Conservation (phyloP, 2,888 invertebrate species). For the Periphyllus acericola region DNA sequence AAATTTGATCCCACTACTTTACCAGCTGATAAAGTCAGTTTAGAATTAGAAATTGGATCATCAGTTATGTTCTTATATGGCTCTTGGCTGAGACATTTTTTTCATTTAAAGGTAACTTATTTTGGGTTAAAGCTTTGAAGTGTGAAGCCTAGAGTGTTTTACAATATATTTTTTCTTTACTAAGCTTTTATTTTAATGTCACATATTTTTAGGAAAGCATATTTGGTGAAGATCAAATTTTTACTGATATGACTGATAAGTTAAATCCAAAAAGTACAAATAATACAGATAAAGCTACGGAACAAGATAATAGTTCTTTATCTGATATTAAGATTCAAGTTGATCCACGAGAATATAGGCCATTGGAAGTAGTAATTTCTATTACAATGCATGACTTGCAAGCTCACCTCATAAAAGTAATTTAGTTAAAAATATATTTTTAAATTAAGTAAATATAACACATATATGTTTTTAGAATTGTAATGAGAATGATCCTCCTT, state of each 20-base stretch:
- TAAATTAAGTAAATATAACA: neutral
- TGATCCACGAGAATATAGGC: slow-evolving; percentile 88
- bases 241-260: slow-evolving; percentile 82
- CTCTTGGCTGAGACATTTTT: slow-evolving; percentile 86
- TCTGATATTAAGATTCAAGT: slow-evolving; percentile 64
- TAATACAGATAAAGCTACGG: slow-evolving; percentile 60
- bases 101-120: slow-evolving; percentile 78
- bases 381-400: slow-evolving; percentile 95
- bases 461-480: slow-evolving; percentile 75
- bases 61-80: slow-evolving; percentile 93
- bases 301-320: slow-evolving; percentile 64
- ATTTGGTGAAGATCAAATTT: slow-evolving; percentile 94
- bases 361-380: slow-evolving; percentile 90
- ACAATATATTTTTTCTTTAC: neutral
- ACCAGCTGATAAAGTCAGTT: slow-evolving; percentile 86
- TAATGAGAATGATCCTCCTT: slow-evolving; percentile 88
- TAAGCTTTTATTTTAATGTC: neutral
- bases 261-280: slow-evolving; percentile 63
- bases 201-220: slow-evolving; percentile 82
- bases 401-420: slow-evolving; percentile 86
- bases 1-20: slow-evolving; percentile 89
- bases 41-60: slow-evolving; percentile 94
- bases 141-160: neutral
- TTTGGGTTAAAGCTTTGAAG: neutral
- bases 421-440: slow-evolving; percentile 18